Evolutionary conservation across 2,888 invertebrate genomes (phyloP), one percentile per base, ranked within the genome.

Genomic region (Argyra leucocephala): DNA sequence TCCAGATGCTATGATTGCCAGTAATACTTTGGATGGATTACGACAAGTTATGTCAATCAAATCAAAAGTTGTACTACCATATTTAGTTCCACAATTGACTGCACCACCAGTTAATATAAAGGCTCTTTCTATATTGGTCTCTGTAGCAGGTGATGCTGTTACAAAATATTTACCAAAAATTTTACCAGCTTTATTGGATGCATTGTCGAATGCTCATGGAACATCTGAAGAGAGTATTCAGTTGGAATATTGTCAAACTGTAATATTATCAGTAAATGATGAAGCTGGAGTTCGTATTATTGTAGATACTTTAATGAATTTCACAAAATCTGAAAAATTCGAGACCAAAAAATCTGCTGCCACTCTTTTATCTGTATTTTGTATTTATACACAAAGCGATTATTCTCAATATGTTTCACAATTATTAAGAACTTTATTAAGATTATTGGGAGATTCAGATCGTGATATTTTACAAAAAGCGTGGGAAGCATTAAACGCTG

Each of bases 1-100:
- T 76, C 87, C 89, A 1, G 89, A 96, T 81, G 84, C 87, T 0
- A 85, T 84, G 23, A 81, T 88, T 64, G 93, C 93, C 0, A 96
- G 96, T 75, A 90, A 90, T 75, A 92, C 96, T 12, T 83, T 99
- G 69, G 98, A 99, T 78, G 99, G 98, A 22, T 83, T 99, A 71
- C 87, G 93, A 66, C 96, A 97, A 84, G 93, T 99, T 58, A 96
- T 99, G 94, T 89, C 93, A 18, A 92, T 97, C 66, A 98, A 97
- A 81, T 94, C 96, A 0, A 85, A 93, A 71, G 96, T 95, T 0
- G 96, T 98, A 65, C 82, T 99, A 71, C 98, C 98, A 1, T 97
- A 96, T 81, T 85, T 99, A 68, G 90, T 99, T 68, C 98, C 98
- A 4, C 91, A 96, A 81, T 82, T 99, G 74, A 96, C 94, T 0